Evolutionary conservation across 2,113 vertebrate species (phyloP).

Genomic region (Pygoscelis antarcticus): DNA sequence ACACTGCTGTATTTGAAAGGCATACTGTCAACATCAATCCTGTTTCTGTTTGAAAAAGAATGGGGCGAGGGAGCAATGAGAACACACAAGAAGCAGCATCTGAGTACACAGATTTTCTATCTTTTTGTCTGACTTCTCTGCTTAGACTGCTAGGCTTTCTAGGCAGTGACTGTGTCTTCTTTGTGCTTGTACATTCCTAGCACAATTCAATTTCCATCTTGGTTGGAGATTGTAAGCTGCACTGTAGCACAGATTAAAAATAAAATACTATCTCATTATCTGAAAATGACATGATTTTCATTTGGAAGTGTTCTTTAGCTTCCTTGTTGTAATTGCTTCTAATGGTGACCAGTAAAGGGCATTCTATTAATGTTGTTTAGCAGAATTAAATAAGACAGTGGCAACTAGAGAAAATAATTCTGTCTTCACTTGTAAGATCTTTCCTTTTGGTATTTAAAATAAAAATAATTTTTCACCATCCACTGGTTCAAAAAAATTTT

Average conservation of each 20-base stretch:
- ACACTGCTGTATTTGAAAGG: constrained; percentile 6
- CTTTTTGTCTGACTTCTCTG: neutral
- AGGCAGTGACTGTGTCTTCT: neutral
- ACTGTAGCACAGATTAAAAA: neutral
- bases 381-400: neutral
- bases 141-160: neutral
- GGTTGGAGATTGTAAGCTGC: neutral
- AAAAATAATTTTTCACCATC: neutral
- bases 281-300: neutral
- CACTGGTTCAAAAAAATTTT: neutral
- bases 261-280: neutral
- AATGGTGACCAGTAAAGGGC: neutral
- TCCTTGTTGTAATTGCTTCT: neutral
- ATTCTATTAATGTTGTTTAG: neutral
- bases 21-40: constrained; percentile 9
- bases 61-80: neutral
- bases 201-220: neutral
- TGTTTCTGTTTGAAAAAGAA: neutral
- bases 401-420: neutral
- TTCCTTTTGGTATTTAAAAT: neutral
- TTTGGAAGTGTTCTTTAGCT: neutral
- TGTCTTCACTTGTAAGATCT: neutral
- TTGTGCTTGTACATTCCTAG: neutral
- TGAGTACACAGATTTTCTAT: neutral
- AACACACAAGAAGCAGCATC: neutral